Evolutionary conservation across 2,888 invertebrate genomes (phyloP), one percentile per base, ranked within the genome.

Genomic region (Andrena trimmerana): DNA sequence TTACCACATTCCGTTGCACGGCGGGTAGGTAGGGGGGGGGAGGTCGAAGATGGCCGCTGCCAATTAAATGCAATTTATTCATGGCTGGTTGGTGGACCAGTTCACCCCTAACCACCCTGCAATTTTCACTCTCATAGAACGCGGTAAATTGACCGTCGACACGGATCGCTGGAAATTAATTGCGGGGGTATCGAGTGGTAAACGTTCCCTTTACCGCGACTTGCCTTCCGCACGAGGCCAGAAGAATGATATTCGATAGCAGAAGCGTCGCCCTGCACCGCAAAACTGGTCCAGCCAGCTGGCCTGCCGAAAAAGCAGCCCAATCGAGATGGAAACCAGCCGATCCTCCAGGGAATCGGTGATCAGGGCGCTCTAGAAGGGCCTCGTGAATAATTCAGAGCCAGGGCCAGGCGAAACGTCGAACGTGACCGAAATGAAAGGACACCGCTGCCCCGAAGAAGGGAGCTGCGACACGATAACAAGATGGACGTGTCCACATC

Each of bases 381-480:
- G 48, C 57, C 73, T 77, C 63, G 62, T 83, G 87, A 86, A 85
- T 87, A 87, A 87, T 87, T 81, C 85, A 86, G 66, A 50, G 42
- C 57, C 50, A 52, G 72, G 29, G 50, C 68, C 57, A 74, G 68
- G 78, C 78, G 85, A 86, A 85, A 83, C 78, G 86, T 85, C 67
- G 87, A 78, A 88, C 88, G 88, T 87, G 87, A 88, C 83, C 86
- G 79, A 88, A 88, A 86, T 86, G 85, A 87, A 88, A 88, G 85
- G 79, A 72, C 76, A 78, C 79, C 69, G 77, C 57, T 69, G 42
- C 52, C 48, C 27, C 27, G 50, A 57, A 74, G 72, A 73, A 36
- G 69, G 66, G 70, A 62, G 65, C 81, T 48, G 24, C 68, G 68
- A 68, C 42, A 42, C 62, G 80, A 72, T 81, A 80, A 86, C 76